phyloP scores from a whole-genome alignment of 2,888 invertebrate genomes.

The Tholera decimalis region DNA sequence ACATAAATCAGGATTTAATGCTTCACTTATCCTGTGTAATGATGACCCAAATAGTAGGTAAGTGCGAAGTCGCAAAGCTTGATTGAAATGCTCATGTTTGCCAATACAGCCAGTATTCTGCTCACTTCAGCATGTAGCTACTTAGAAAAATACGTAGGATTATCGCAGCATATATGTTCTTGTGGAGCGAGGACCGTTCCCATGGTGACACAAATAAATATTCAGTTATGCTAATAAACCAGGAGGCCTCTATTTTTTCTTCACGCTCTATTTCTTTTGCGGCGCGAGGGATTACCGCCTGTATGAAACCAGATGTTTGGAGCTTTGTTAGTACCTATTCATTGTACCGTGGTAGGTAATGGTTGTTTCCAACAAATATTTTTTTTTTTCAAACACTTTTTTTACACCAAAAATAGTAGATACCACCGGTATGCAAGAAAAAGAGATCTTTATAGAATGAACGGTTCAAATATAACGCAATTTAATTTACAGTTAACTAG shows the following conservation, averaged over 20 bases:
- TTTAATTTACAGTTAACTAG: neutral
- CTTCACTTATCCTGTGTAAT: constrained; percentile 68
- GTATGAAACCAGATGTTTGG: constrained; percentile 30
- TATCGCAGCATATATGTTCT: constrained; percentile 2
- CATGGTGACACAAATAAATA: constrained; percentile 53
- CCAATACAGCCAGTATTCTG: constrained; percentile 24
- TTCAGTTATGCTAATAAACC: constrained; percentile 48
- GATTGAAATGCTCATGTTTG: constrained; percentile 45
- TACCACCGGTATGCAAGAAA: neutral
- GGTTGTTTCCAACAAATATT: too few species aligned
- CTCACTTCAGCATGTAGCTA: constrained; percentile 21
- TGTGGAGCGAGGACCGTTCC: constrained; percentile 24
- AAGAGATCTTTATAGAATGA: neutral
- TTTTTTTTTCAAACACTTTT: too few species aligned
- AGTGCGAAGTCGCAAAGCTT: constrained; percentile 36
- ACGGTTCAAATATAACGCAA: neutral
- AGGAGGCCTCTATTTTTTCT: constrained; percentile 36
- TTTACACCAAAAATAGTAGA: neutral
- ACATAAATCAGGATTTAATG: constrained; percentile 73
- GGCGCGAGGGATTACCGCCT: constrained; percentile 19
- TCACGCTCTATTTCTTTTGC: constrained; percentile 46
- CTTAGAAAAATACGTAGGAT: constrained; percentile 15
- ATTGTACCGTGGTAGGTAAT: constrained; percentile 11
- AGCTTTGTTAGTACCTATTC: constrained; percentile 28
- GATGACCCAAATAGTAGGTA: constrained; percentile 62